phyloP scores from a whole-genome alignment of 2,113 vertebrate genomes.

The Callionymus lyra region DNA sequence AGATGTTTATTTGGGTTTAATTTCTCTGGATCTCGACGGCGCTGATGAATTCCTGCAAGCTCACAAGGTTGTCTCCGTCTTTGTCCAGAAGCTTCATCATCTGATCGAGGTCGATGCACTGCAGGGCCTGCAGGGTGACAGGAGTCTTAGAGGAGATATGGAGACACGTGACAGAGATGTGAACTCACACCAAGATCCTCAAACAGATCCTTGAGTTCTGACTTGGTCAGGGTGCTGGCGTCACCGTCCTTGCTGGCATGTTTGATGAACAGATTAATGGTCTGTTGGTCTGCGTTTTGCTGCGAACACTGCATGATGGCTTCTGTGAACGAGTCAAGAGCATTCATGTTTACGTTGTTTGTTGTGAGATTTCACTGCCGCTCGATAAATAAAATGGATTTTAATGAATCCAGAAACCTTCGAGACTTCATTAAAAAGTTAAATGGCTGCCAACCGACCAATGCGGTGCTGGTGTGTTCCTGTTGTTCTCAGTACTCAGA shows the following conservation, averaged over 20 bases:
- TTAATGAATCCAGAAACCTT: no score
- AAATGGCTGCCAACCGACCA: no score
- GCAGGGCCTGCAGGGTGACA: no score
- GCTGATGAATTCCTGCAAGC: constrained; percentile 58
- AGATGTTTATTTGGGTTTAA: no score
- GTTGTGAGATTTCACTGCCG: no score
- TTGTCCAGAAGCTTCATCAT: constrained; percentile 37
- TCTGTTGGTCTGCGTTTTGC: constrained; percentile 51
- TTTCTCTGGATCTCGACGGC: constrained; percentile 22
- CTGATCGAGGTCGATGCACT: no score
- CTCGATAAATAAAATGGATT: no score
- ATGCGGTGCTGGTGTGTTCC: no score
- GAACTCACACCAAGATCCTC: constrained; percentile 66
- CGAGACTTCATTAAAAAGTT: no score
- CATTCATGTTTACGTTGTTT: no score
- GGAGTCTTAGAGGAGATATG: no score
- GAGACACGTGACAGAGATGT: not conserved
- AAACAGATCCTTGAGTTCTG: constrained; percentile 78
- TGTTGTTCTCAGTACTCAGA: no score
- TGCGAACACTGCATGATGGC: constrained; percentile 28
- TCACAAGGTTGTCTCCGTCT: constrained; percentile 54
- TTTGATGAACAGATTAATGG: constrained; percentile 70
- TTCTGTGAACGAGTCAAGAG: not conserved
- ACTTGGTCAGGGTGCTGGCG: constrained; percentile 72
- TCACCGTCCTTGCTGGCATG: constrained; percentile 81